A percentile compares a stretch with the other conserved stretches of the same genome.
These are phyloP conservation scores for Chrysodeixis includens DNA, from an alignment of 2,888 invertebrate species.

Conservation along the genomic window DNA sequence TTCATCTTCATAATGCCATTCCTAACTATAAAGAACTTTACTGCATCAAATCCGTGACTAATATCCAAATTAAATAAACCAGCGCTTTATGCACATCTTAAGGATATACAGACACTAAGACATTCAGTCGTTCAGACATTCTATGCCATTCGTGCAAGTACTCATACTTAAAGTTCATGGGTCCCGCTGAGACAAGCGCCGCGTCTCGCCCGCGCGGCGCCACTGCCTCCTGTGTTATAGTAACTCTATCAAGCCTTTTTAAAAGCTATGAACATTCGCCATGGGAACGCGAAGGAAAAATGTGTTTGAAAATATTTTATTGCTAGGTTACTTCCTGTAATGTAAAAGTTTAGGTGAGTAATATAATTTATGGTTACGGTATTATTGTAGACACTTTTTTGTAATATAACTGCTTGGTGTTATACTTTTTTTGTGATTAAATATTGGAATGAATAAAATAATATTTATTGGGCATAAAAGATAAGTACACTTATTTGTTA, in stretches of 20 bases:
- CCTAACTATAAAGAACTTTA: no score
- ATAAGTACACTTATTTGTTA: no score
- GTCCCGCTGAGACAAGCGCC: conserved; percentile 47
- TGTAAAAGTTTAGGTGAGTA: not conserved
- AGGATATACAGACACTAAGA: conserved; percentile 7
- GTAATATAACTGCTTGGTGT: no score
- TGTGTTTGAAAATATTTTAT: conserved; percentile 9
- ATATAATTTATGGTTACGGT: not conserved
- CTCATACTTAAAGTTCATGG: conserved; percentile 34
- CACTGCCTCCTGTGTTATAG: conserved; percentile 21
- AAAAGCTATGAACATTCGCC: conserved; percentile 24
- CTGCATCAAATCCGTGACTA: not conserved
- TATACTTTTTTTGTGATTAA: no score
- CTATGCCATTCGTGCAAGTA: conserved; percentile 29
- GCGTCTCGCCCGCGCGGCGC: conserved; percentile 56
- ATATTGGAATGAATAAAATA: no score
- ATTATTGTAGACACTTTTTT: not conserved
- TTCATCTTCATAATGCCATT: no score
- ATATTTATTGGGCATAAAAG: no score
- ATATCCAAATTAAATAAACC: conserved; percentile 1
- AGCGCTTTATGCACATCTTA: not conserved
- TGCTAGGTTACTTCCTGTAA: not conserved
- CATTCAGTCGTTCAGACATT: conserved; percentile 25
- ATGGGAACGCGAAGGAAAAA: conserved; percentile 8
- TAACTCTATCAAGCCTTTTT: conserved; percentile 45